These are phyloP conservation scores for Tortrix viridana DNA, from an alignment of 2,888 invertebrate genomes.

Conservation along the genomic window DNA sequence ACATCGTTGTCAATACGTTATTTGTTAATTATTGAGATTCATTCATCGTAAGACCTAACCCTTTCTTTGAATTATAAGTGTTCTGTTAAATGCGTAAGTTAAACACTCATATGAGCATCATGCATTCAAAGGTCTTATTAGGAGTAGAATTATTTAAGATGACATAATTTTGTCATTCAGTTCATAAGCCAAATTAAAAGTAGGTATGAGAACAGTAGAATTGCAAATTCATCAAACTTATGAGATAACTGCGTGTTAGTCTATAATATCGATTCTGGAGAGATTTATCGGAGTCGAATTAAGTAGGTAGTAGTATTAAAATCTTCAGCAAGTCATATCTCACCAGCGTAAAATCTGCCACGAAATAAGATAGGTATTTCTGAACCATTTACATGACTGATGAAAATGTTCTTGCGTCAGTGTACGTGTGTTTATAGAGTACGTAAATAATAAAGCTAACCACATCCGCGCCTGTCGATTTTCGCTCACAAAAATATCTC, in stretches of 20 bases:
- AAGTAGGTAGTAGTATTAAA: conserved; percentile 12
- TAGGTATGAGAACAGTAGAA: conserved; percentile 4
- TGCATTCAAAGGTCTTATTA: no score
- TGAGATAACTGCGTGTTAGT: conserved; percentile 22
- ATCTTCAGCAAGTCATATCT: conserved; percentile 22
- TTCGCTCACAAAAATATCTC: conserved; percentile 38
- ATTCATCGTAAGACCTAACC: no score
- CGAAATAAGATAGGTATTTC: conserved; percentile 27
- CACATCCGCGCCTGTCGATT: conserved; percentile 57
- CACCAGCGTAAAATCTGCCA: not conserved
- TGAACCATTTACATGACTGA: conserved; percentile 27
- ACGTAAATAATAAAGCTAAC: conserved; percentile 53
- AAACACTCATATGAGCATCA: no score
- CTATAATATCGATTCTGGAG: conserved; percentile 17
- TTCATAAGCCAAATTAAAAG: no score
- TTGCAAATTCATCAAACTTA: conserved; percentile 28
- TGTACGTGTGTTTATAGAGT: conserved; percentile 44
- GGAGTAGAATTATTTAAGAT: no score
- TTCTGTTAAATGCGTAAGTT: no score
- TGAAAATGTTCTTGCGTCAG: conserved; percentile 35
- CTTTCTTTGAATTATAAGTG: no score
- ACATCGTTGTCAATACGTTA: no score
- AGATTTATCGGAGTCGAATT: conserved; percentile 10
- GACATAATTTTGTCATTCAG: no score
- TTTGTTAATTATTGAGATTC: no score